Conservation (phyloP, 2,797 vertebrate species). For the Setipinna tenuifilis region DNA sequence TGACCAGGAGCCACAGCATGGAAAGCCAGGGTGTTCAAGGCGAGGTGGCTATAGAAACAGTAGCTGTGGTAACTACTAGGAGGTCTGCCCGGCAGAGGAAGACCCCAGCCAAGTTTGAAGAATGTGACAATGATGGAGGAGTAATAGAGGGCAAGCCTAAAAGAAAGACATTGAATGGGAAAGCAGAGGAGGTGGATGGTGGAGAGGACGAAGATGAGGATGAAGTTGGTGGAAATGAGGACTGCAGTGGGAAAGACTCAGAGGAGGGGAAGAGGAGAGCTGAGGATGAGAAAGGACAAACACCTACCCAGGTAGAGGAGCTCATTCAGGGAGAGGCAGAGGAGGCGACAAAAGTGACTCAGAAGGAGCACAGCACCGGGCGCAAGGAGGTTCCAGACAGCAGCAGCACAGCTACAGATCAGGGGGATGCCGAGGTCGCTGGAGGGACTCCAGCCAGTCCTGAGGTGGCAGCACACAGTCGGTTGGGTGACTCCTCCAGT, state of each 20-base stretch:
- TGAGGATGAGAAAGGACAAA: conserved; percentile 50
- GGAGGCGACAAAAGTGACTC: conserved; percentile 72
- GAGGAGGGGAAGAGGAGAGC: conserved; percentile 54
- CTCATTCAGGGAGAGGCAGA: conserved; percentile 70
- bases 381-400: conserved; percentile 29
- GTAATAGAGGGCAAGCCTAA: conserved; percentile 53
- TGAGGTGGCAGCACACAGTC: conserved; percentile 65
- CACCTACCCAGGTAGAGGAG: conserved; percentile 68
- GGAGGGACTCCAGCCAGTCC: conserved; percentile 67
- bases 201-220: conserved; percentile 71
- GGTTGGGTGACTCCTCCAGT: conserved; percentile 55
- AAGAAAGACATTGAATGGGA: conserved; percentile 61
- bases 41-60: conserved; percentile 63
- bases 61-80: conserved; percentile 64
- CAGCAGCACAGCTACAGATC: conserved; percentile 53
- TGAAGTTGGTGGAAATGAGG: conserved; percentile 64
- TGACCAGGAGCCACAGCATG: conserved; percentile 74
- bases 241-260: conserved; percentile 70
- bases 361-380: conserved; percentile 65
- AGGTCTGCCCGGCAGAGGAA: conserved; percentile 84
- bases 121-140: conserved; percentile 63
- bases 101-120: conserved; percentile 80
- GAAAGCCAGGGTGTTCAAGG: conserved; percentile 57
- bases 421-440: conserved; percentile 65
- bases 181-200: conserved; percentile 60